phyloP scores from a whole-genome alignment of 2,888 invertebrate genomes.

The Salpingus planirostris region DNA sequence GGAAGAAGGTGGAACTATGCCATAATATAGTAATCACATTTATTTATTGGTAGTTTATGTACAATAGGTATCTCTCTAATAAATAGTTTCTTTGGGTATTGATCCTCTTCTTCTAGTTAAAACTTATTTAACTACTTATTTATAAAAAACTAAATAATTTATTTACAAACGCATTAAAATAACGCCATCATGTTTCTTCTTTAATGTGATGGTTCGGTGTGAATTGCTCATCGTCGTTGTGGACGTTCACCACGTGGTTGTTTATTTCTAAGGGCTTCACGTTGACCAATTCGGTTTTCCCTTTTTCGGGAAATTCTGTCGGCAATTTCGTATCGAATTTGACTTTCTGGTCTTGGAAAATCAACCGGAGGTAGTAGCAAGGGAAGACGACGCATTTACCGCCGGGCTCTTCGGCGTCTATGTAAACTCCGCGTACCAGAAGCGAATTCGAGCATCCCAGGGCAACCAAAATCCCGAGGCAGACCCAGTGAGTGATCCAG shows the following conservation, averaged over 20 bases:
- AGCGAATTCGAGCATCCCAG: constrained; percentile 82
- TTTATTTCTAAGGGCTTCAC: constrained; percentile 16
- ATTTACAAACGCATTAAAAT: neutral
- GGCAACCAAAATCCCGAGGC: constrained; percentile 64
- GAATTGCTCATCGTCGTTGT: too few relatives aligned
- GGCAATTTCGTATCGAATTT: constrained; percentile 29
- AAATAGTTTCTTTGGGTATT: too few relatives aligned
- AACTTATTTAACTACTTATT: too few relatives aligned
- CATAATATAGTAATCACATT: neutral
- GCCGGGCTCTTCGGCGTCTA: constrained; percentile 76
- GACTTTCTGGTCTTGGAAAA: constrained; percentile 64
- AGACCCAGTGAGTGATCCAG: constrained; percentile 70
- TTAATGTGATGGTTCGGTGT: too few relatives aligned
- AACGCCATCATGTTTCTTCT: neutral
- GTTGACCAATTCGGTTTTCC: constrained; percentile 10
- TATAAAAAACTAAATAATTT: constrained; percentile 2
- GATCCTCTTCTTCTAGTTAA: too few relatives aligned
- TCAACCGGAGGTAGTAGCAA: constrained; percentile 71
- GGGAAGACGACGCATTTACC: constrained; percentile 79
- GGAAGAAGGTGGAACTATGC: too few relatives aligned
- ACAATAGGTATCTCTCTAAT: too few relatives aligned
- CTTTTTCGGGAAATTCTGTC: constrained; percentile 18
- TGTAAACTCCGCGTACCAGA: constrained; percentile 77
- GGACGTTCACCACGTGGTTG: too few relatives aligned
- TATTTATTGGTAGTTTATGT: neutral